Conservation (phyloP, 2,888 invertebrate species). For the Prosopocoilus inquinatus region DNA sequence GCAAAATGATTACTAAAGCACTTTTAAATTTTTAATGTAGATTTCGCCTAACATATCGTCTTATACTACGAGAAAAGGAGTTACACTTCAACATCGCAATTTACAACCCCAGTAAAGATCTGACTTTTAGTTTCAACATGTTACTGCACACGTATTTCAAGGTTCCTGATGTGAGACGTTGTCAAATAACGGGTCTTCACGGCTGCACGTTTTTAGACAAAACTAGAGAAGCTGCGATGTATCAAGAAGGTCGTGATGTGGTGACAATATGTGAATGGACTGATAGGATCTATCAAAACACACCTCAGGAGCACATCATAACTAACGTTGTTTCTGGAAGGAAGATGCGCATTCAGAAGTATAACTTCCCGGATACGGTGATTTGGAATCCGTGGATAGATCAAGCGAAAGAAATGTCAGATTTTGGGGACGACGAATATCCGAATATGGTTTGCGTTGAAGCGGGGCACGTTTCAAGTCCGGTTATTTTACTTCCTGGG, state of each 20-base stretch:
- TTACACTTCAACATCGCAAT: conserved; percentile 91
- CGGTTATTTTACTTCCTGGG: conserved; percentile 83
- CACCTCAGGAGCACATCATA: conserved; percentile 88
- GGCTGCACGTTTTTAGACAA: conserved; percentile 73
- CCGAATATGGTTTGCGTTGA: conserved; percentile 97
- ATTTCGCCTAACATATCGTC: conserved; percentile 88
- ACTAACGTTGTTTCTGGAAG: conserved; percentile 89
- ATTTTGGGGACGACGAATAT: conserved; percentile 96
- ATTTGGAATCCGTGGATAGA: conserved; percentile 98
- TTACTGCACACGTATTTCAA: conserved; percentile 94
- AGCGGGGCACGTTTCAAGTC: conserved; percentile 85
- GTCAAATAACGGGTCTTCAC: conserved; percentile 89
- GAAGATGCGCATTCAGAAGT: conserved; percentile 90
- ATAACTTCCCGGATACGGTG: conserved; percentile 94
- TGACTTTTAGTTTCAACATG: conserved; percentile 88
- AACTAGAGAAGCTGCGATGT: conserved; percentile 81
- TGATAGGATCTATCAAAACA: conserved; percentile 90
- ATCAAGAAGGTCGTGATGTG: conserved; percentile 87
- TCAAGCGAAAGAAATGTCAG: conserved; percentile 86
- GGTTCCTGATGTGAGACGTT: conserved; percentile 89
- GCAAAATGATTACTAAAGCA: background rate
- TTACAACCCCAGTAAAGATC: conserved; percentile 90
- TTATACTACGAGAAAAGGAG: conserved; percentile 88
- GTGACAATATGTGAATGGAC: conserved; percentile 91
- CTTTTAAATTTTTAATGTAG: conserved; percentile 50